These are phyloP conservation scores for Cichladusa arquata DNA, from an alignment of 2,113 vertebrate species.

Conservation along the genomic window DNA sequence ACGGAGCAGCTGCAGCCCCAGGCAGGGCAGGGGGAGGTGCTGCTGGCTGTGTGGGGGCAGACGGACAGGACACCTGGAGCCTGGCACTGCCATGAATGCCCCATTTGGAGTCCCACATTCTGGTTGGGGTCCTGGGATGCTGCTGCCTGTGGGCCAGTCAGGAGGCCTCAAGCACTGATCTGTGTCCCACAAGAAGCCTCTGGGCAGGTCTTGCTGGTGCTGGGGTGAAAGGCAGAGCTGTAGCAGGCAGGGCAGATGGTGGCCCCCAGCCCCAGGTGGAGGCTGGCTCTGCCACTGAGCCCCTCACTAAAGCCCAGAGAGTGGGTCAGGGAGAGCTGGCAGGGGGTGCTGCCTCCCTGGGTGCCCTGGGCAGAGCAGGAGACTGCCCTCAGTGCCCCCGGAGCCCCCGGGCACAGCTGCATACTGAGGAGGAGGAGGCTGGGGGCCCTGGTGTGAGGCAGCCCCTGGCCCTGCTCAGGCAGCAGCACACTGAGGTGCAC, in stretches of 20 bases:
- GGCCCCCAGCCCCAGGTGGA: neutral
- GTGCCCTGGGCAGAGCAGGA: neutral
- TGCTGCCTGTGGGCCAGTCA: neutral
- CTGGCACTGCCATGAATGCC: neutral
- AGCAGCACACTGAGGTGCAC: rapidly evolving
- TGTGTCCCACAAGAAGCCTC: neutral
- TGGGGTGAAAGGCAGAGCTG: neutral
- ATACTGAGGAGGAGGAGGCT: neutral
- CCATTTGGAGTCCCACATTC: neutral
- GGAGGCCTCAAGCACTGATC: neutral
- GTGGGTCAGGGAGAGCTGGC: neutral
- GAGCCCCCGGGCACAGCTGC: neutral
- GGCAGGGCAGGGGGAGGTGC: neutral
- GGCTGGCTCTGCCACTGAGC: neutral
- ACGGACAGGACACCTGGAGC: neutral
- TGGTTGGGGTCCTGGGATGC: neutral
- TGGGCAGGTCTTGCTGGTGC: neutral
- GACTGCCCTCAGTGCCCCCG: rapidly evolving
- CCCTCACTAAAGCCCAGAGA: rapidly evolving
- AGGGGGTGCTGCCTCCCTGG: neutral
- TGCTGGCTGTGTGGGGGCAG: neutral
- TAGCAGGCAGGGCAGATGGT: neutral
- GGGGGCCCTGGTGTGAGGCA: neutral
- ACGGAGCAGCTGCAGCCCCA: neutral
- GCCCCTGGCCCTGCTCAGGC: rapidly evolving